Evolutionary conservation across 2,888 invertebrate species (phyloP).

Genomic region (Lucinisca nassula): DNA sequence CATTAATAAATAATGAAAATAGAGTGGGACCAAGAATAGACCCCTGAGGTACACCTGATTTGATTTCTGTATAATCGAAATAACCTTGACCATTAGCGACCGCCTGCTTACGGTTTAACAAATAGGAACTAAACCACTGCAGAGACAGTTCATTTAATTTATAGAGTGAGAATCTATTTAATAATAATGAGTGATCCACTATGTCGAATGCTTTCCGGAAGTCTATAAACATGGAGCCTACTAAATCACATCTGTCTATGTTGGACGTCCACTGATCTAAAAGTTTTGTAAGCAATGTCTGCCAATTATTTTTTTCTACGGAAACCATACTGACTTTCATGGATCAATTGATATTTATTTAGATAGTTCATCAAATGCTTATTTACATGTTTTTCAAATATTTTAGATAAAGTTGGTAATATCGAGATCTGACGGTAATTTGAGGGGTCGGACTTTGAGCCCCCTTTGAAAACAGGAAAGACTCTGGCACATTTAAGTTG

Average conservation of each 20-base stretch:
- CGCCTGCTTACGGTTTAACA: neutral
- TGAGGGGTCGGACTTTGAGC: neutral
- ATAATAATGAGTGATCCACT: neutral
- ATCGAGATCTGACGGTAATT: neutral
- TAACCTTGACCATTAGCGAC: neutral
- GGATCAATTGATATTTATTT: neutral
- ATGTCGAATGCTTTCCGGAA: neutral
- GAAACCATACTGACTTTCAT: neutral
- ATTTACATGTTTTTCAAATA: neutral
- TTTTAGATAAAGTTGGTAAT: neutral
- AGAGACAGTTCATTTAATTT: neutral
- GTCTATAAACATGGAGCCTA: neutral
- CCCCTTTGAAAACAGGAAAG: neutral
- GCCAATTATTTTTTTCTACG: neutral
- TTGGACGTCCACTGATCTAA: neutral
- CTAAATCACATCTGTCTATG: neutral
- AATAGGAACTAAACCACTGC: neutral
- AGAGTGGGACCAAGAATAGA: neutral
- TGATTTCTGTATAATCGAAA: neutral
- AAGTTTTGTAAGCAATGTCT: neutral
- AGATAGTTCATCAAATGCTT: neutral
- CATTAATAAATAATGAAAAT: neutral
- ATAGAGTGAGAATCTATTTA: neutral
- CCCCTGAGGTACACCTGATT: neutral
- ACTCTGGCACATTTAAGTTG: neutral